Evolutionary conservation across 1,140 invertebrate genomes (phyloP), one percentile per base, ranked within the genome.

Genomic region (Scaptodrosophila lebanonensis): DNA sequence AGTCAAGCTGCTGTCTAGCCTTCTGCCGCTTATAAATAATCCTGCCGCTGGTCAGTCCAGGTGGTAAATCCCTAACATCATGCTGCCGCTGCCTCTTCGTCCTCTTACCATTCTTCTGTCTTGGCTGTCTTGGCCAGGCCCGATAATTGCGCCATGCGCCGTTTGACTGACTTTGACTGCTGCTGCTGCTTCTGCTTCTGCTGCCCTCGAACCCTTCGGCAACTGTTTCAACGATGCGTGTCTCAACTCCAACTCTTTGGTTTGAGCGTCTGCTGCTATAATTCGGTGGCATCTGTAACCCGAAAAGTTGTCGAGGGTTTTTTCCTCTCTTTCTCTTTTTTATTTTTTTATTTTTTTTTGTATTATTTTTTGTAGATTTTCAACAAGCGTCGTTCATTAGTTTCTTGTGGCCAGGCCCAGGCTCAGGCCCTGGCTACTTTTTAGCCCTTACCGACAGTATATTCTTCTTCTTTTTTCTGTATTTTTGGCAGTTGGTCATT

Each of bases 81-180:
- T 13, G 35, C 35, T 38, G 35, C 35, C 5, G 35, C 35, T 5
- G 22, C 6, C n/a, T n/a, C n/a, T n/a, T n/a, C n/a, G n/a, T n/a
- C n/a, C n/a, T n/a, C n/a, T n/a, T n/a, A n/a, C n/a, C n/a, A n/a
- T n/a, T n/a, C n/a, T n/a, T n/a, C n/a, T n/a, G n/a, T n/a, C n/a
- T n/a, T n/a, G n/a, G n/a, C n/a, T n/a, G n/a, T n/a, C n/a, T n/a
- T n/a, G n/a, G n/a, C 72, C 56, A 50, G 11, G 35, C 25, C 48
- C 61, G 66, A 76, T 70, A 76, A 75, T 75, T 75, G 68, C 71
- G 66, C 71, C 71, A 76, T 70, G 61, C 64, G 64, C 54, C 51
- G 35, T 66, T 63, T 70, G 52, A 73, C 54, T 71, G 67, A 65
- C 66, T 73, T 73, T 73, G 69, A 68, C 52, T 58, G 22, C 22